Base-by-base conservation (phyloP, 2,113 vertebrate species). In the Dryoscopus gambensis region DNA sequence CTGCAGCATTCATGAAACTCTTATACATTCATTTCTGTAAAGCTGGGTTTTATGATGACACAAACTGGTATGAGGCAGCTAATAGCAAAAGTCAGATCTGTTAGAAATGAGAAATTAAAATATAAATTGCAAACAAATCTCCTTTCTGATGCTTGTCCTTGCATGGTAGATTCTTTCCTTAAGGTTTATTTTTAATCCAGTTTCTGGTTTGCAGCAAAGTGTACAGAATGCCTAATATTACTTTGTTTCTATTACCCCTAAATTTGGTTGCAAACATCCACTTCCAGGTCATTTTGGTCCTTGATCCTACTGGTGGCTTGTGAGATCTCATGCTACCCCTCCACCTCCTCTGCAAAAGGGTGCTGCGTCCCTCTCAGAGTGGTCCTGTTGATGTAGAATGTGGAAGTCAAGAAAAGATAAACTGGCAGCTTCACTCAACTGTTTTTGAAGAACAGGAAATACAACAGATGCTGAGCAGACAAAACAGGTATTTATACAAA, bases 181-280 rank as follows among this genome's bases (percentile, higher is more conserved):
- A 37, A 47, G 13, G 25, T 39, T 96, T 81, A 12, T 30, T 81
- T 88, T 71, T 25, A 59, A 13, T 59, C 5, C 28, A 60, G 7
- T 13, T 73, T 55, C 27, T 68, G 39, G 3, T 10, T 84, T 89
- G 23, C 20, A 59, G 5, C 1, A 52, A 77, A 35, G 5, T 35
- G 23, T 56, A 39, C 25, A 50, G 47, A 70, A 47, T 55, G 7
- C 4, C 15, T 46, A 49, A 53, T 40, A 44, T 46, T 53, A 27
- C 15, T 87, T 81, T 52, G 6, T 30, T 60, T 84, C 44, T 74
- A 7, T 67, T n/a, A 71, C 12, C 3, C 7, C 13, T 28, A 31
- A 46, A 0, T 85, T 20, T 71, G 18, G 4, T 42, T 37, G 31
- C 9, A 11, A 40, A 40, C 0, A 0, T 53, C 19, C 1, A 3